phyloP scores from a whole-genome alignment of 2,888 invertebrate species.

The Drosophila kanekoi region DNA sequence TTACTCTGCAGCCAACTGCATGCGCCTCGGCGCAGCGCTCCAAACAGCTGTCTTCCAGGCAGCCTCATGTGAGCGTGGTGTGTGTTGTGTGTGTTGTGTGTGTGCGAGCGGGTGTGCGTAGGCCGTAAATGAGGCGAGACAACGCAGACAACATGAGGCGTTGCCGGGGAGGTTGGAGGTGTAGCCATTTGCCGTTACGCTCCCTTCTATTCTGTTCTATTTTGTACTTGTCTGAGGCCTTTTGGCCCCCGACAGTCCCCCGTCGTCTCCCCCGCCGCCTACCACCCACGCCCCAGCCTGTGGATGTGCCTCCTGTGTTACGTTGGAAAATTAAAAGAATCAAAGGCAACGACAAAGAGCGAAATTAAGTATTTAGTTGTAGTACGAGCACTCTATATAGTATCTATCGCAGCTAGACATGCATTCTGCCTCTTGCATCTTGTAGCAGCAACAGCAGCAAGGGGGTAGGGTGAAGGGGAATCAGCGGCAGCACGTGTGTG shows the following conservation, averaged over 20 bases:
- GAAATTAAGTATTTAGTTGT: constrained; percentile 81
- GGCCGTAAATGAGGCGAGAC: constrained; percentile 73
- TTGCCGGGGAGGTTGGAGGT: background rate
- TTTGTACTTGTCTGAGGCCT: constrained; percentile 35
- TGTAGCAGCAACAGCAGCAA: background rate
- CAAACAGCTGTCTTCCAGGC: constrained; percentile 77
- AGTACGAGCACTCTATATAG: constrained; percentile 44
- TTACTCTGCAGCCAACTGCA: constrained; percentile 71
- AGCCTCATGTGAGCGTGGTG: constrained; percentile 29
- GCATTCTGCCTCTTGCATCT: constrained; percentile 59
- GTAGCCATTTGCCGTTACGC: constrained; percentile 3
- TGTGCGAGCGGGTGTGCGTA: constrained; percentile 61
- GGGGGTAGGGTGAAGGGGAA: background rate
- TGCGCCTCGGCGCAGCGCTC: constrained; percentile 38
- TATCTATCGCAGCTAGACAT: constrained; percentile 65
- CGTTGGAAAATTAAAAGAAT: constrained; percentile 79
- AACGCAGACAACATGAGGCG: constrained; percentile 52
- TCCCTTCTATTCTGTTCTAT: constrained; percentile 37
- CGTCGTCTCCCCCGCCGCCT: background rate
- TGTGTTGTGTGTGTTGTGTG: constrained; percentile 1
- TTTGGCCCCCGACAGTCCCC: constrained; percentile 17
- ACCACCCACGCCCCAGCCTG: background rate
- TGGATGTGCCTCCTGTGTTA: constrained; percentile 16
- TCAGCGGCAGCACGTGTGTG: constrained; percentile 22
- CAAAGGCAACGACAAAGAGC: constrained; percentile 74